These are phyloP conservation scores for Elanus axillaris DNA, from an alignment of 2,113 vertebrate species.

Conservation along the genomic window DNA sequence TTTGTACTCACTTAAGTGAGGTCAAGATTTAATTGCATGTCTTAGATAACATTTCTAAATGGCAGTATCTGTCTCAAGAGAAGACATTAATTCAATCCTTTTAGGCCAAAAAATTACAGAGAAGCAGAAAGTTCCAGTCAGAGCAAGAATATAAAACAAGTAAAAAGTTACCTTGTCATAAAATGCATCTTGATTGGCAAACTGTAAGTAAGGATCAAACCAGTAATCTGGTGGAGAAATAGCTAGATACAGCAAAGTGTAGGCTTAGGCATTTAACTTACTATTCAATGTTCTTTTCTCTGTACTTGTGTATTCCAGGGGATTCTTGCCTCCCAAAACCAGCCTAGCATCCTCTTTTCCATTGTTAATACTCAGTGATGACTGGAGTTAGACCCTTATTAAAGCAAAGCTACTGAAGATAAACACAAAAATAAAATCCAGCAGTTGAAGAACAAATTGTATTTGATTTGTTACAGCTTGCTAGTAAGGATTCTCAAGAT, in stretches of 20 bases:
- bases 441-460: background rate
- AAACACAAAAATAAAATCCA: background rate
- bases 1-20: background rate
- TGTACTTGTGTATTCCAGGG: background rate
- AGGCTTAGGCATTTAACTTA: background rate
- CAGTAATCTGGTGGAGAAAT: background rate
- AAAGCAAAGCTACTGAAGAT: background rate
- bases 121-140: background rate
- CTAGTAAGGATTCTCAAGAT: background rate
- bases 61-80: background rate
- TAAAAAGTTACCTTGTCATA: background rate
- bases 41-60: constrained; percentile 5
- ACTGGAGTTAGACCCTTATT: background rate
- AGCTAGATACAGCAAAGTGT: background rate
- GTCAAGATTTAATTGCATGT: constrained; percentile 10
- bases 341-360: background rate
- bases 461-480: background rate
- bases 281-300: background rate
- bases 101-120: background rate
- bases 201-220: background rate
- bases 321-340: background rate
- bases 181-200: background rate
- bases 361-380: background rate
- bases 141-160: background rate
- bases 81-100: background rate